phyloP scores from a whole-genome alignment of 2,113 vertebrate genomes.

The Rostratula benghalensis region DNA sequence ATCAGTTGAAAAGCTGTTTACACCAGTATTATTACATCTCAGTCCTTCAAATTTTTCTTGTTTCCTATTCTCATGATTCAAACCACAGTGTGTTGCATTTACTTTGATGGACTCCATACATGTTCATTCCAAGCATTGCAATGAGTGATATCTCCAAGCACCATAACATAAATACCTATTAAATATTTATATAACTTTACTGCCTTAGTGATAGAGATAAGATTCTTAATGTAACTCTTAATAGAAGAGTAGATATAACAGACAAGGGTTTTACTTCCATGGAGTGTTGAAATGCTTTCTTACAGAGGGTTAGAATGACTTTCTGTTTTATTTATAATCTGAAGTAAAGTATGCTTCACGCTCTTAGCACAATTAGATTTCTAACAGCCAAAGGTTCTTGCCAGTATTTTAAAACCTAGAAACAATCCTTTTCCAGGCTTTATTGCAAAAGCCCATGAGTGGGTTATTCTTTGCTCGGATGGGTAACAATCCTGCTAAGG shows the following conservation, averaged over 20 bases:
- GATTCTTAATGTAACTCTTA: not conserved
- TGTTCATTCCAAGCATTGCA: not conserved
- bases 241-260: not conserved
- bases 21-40: not conserved
- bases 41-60: not conserved
- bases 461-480: not conserved
- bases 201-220: not conserved
- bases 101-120: not conserved
- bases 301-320: not conserved
- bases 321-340: slow-evolving; percentile 15
- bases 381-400: not conserved
- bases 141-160: not conserved
- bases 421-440: not conserved
- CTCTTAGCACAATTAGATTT: not conserved
- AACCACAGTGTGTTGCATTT: not conserved
- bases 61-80: not conserved
- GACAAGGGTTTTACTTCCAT: not conserved
- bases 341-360: not conserved
- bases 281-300: not conserved
- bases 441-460: not conserved
- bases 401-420: not conserved
- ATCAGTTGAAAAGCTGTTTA: not conserved
- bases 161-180: not conserved
- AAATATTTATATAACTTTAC: slow-evolving; percentile 44
- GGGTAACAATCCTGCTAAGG: not conserved